Conservation (phyloP, 2,888 invertebrate genomes). For the Athalia circularis region DNA sequence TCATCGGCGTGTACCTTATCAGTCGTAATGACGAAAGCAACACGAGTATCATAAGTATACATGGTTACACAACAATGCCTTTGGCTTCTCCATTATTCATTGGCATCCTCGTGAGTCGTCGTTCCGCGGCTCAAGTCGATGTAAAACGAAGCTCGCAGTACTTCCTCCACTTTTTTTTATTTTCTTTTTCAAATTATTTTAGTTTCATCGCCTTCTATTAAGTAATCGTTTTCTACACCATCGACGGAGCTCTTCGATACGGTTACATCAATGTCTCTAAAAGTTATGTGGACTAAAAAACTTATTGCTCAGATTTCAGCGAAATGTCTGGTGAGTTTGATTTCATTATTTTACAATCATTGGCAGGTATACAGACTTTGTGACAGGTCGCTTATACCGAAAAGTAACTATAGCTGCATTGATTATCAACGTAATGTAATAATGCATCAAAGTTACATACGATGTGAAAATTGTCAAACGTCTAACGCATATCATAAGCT, state of each 20-base stretch:
- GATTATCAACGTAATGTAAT: neutral
- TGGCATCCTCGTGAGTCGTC: slow-evolving; percentile 8
- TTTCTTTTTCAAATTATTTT: neutral
- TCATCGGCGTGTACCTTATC: slow-evolving; percentile 25
- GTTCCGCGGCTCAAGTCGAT: slow-evolving; percentile 8
- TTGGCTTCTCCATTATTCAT: slow-evolving; percentile 31
- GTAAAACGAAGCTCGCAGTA: too few relatives aligned
- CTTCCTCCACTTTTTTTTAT: slow-evolving; percentile 8
- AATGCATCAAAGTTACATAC: neutral
- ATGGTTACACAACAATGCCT: slow-evolving; percentile 38
- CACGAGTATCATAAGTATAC: slow-evolving; percentile 10
- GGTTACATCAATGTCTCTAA: slow-evolving; percentile 19
- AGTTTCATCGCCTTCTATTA: neutral
- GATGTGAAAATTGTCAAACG: too few relatives aligned
- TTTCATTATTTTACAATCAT: neutral
- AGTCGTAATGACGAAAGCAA: slow-evolving; percentile 14
- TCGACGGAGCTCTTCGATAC: neutral
- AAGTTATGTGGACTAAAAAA: slow-evolving; percentile 34
- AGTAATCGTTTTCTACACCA: slow-evolving; percentile 2
- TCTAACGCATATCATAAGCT: too few relatives aligned
- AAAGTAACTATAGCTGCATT: neutral
- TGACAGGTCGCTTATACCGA: neutral
- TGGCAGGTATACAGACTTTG: neutral
- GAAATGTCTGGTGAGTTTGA: slow-evolving; percentile 30
- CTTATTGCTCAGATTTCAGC: slow-evolving; percentile 22